These are phyloP conservation scores for Hypsibius dujardini DNA, from an alignment of 1,140 invertebrate genomes.

Conservation along the genomic window DNA sequence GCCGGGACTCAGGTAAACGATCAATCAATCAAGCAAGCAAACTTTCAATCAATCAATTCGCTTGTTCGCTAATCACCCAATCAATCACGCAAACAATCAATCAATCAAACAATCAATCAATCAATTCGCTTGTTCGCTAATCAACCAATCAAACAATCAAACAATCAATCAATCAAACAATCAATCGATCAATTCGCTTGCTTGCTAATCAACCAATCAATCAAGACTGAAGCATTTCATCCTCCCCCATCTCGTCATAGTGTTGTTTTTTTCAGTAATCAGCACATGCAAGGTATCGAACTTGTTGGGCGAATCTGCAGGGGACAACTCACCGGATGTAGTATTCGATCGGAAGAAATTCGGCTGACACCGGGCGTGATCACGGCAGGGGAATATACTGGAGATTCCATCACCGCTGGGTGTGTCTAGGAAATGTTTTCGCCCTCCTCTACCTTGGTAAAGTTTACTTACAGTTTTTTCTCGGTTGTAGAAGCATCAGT, in stretches of 20 bases:
- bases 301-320: background rate
- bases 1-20: no score
- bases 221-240: background rate
- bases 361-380: background rate
- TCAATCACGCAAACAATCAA: no score
- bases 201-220: no score
- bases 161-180: no score
- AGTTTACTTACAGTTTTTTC: background rate
- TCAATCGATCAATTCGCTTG: no score
- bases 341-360: background rate
- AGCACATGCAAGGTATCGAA: background rate
- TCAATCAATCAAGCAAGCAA: no score
- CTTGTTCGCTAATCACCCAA: background rate
- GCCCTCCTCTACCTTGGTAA: background rate
- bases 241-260: background rate
- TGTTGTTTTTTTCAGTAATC: background rate
- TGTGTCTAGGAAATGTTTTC: background rate
- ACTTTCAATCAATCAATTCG: no score
- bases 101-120: background rate
- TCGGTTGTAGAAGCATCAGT: slow-evolving; percentile 43
- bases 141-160: no score
- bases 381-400: background rate
- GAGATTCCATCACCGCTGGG: background rate
- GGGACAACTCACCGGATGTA: background rate
- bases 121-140: background rate